A percentile compares a stretch with the other conserved stretches of the same genome.
These are phyloP conservation scores for Ligdia adustata DNA, from an alignment of 2,888 invertebrate species.

Conservation along the genomic window DNA sequence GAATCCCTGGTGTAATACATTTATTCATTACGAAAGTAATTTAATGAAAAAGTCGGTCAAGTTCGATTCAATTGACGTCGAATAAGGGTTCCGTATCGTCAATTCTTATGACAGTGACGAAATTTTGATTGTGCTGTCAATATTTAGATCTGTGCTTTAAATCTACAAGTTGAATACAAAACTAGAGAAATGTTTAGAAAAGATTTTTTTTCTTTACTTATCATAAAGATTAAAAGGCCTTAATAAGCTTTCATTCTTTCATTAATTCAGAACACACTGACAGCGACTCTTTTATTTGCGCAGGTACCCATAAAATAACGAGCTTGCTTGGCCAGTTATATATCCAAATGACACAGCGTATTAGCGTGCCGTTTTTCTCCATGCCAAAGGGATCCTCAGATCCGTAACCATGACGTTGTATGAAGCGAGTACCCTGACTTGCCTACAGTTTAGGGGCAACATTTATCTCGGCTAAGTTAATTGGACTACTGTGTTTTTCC, in stretches of 20 bases:
- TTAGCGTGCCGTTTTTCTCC: constrained; percentile 20
- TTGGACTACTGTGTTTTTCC: constrained; percentile 62
- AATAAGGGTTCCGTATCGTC: constrained; percentile 26
- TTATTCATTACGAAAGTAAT: constrained; percentile 75
- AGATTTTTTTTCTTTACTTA: too few species aligned
- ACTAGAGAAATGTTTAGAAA: too few species aligned
- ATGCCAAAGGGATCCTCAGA: constrained; percentile 33
- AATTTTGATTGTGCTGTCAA: too few species aligned
- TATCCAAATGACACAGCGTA: constrained; percentile 9
- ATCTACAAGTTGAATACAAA: too few species aligned
- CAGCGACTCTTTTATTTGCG: too few species aligned
- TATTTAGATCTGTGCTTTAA: too few species aligned
- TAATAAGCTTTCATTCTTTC: too few species aligned
- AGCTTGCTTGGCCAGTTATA: constrained; percentile 11
- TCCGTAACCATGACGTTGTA: constrained; percentile 42
- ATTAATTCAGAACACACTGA: too few species aligned
- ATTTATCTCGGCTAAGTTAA: constrained; percentile 71
- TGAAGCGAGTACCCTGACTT: constrained; percentile 48
- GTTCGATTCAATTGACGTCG: constrained; percentile 12
- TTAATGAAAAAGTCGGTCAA: constrained; percentile 58
- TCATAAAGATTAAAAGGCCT: too few species aligned
- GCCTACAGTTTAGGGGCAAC: constrained; percentile 57
- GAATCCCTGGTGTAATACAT: constrained; percentile 71
- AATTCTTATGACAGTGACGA: too few species aligned
- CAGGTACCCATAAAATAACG: too few species aligned